These are phyloP conservation scores for Dendrophyllia cribrosa DNA, from an alignment of 64 coral and sea anemone species.

Conservation along the genomic window DNA sequence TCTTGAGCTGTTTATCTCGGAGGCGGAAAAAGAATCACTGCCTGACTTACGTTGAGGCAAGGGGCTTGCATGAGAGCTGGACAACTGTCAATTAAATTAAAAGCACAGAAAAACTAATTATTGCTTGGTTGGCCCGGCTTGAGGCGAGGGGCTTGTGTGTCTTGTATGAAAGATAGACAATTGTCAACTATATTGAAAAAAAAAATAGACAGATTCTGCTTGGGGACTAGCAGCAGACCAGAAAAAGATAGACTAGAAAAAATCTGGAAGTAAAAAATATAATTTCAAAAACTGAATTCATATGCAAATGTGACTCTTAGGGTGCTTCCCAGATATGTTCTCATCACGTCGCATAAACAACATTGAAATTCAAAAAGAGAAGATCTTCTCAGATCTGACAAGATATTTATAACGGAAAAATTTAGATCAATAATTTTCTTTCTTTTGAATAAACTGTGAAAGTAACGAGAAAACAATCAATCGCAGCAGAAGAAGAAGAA, in stretches of 20 bases:
- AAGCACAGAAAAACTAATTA: neutral
- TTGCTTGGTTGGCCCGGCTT: no score
- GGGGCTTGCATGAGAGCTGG: neutral
- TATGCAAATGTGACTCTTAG: neutral
- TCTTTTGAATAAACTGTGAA: neutral
- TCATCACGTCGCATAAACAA: neutral
- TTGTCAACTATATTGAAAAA: no score
- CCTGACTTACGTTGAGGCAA: neutral
- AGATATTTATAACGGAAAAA: no score
- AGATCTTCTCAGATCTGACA: no score
- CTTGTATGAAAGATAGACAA: no score
- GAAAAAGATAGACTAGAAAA: no score
- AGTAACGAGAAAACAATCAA: neutral
- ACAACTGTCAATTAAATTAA: neutral
- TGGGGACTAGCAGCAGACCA: no score
- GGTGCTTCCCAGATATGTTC: neutral
- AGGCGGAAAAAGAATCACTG: neutral
- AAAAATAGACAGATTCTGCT: no score
- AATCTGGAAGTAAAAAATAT: no score
- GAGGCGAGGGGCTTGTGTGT: no score
- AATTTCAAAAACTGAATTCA: neutral
- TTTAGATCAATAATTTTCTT: neutral
- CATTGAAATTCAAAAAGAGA: neutral
- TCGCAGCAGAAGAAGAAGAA: neutral
- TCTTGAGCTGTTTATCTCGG: neutral